These are phyloP conservation scores for Euleptes europaea DNA, from an alignment of 2,113 vertebrate genomes.

Conservation along the genomic window DNA sequence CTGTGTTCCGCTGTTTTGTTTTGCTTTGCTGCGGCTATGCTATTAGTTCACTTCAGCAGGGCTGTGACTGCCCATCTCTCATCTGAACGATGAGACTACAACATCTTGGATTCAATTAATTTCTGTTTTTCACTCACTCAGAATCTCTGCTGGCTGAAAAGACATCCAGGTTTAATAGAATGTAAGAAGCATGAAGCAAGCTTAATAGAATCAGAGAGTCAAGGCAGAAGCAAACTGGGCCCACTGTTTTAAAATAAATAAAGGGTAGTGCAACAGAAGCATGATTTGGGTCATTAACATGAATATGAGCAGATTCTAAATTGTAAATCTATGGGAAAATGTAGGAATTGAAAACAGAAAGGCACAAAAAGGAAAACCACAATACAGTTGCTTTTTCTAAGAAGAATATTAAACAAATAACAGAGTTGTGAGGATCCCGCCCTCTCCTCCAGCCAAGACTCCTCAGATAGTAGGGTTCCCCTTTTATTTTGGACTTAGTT, in stretches of 20 bases:
- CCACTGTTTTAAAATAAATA: conserved; percentile 69
- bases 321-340: conserved; percentile 70
- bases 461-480: too few species aligned
- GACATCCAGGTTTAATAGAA: conserved; percentile 42
- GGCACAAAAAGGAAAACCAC: conserved; percentile 67
- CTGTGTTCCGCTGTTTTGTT: conserved; percentile 1
- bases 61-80: neutral
- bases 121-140: conserved; percentile 52
- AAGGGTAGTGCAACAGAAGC: conserved; percentile 70
- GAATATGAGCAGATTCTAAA: conserved; percentile 69
- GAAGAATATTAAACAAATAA: conserved; percentile 66
- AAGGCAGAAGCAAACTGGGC: conserved; percentile 74
- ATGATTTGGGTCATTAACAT: conserved; percentile 70
- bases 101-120: conserved; percentile 52
- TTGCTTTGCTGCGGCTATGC: conserved; percentile 29
- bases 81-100: conserved; percentile 2
- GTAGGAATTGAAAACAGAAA: conserved; percentile 68
- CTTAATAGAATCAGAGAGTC: conserved; percentile 39
- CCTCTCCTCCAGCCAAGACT: too few species aligned
- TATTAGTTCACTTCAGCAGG: conserved; percentile 32
- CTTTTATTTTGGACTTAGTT: too few species aligned
- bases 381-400: conserved; percentile 53
- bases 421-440: conserved; percentile 39
- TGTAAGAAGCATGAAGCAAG: conserved; percentile 41
- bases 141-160: conserved; percentile 35